Evolutionary conservation across 2,113 vertebrate species (phyloP).

Genomic region (Clupea harengus): DNA sequence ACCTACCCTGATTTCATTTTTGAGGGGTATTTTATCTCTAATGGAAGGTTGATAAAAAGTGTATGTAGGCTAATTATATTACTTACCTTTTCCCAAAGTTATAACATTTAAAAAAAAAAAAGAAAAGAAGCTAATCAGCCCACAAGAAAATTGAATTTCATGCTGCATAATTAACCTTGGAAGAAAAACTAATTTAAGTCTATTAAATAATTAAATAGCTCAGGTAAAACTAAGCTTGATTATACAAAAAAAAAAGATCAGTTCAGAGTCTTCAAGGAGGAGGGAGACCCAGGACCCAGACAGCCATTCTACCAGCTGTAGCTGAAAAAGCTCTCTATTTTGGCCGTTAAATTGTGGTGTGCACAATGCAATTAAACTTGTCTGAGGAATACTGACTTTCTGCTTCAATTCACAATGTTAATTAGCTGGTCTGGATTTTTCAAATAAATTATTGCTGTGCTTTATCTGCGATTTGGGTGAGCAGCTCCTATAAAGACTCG

Average conservation of each 20-base stretch:
- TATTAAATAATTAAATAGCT: constrained; percentile 76
- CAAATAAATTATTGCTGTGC: constrained; percentile 62
- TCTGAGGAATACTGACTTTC: constrained; percentile 66
- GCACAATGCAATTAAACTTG: constrained; percentile 62
- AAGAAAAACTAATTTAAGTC: constrained; percentile 68
- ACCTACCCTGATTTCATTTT: background rate
- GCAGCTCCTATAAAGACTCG: constrained; percentile 63
- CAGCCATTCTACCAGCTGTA: constrained; percentile 62
- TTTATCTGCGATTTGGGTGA: constrained; percentile 69
- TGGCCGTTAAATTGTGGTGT: constrained; percentile 67
- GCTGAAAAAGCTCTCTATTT: constrained; percentile 66
- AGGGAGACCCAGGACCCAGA: constrained; percentile 54
- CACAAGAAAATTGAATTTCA: constrained; percentile 71
- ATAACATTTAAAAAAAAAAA: background rate
- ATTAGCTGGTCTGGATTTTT: constrained; percentile 69
- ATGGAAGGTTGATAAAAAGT: constrained; percentile 6
- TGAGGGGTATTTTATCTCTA: background rate
- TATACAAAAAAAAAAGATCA: constrained; percentile 53
- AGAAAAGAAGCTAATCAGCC: constrained; percentile 59
- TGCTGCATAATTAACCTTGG: constrained; percentile 75
- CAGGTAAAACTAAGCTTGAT: constrained; percentile 74
- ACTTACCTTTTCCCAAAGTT: constrained; percentile 16
- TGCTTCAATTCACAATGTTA: constrained; percentile 76
- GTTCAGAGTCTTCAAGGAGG: constrained; percentile 59
- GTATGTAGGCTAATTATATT: constrained; percentile 21